Conservation (phyloP, 2,113 vertebrate genomes). For the Meleagris gallopavo region DNA sequence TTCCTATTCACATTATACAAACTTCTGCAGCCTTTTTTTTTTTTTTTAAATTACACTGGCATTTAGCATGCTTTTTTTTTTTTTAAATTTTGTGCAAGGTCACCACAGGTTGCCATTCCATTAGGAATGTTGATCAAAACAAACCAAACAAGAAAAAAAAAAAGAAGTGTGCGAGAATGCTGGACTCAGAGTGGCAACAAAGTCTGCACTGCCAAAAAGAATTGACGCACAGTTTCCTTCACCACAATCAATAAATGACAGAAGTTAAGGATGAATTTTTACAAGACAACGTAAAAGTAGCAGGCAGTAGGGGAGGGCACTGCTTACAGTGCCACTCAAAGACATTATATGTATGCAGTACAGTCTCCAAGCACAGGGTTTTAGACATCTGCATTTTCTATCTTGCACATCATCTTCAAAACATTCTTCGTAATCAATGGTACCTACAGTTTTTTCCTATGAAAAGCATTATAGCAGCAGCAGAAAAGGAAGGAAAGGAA, state of each 20-base stretch:
- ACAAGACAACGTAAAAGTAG: background rate
- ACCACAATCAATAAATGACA: background rate
- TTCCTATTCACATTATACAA: background rate
- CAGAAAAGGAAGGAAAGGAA: background rate
- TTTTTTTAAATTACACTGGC: background rate
- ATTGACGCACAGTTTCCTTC: background rate
- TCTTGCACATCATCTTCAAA: background rate
- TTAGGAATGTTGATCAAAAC: background rate
- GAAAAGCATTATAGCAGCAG: background rate
- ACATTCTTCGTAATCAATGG: background rate
- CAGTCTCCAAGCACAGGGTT: background rate
- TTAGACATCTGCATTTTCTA: background rate
- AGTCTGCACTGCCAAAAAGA: background rate
- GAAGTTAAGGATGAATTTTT: background rate
- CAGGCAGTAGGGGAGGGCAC: background rate
- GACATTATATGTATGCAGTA: fast-evolving
- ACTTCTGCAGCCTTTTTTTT: background rate
- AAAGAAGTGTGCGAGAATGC: background rate
- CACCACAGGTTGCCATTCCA: background rate
- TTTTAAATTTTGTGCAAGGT: background rate
- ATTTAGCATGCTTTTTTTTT: background rate
- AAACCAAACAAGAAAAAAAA: background rate
- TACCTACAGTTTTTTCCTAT: background rate
- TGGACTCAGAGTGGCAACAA: background rate
- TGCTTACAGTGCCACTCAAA: background rate